Conservation (phyloP, 2,888 invertebrate species). For the Xestia rhomboidea region DNA sequence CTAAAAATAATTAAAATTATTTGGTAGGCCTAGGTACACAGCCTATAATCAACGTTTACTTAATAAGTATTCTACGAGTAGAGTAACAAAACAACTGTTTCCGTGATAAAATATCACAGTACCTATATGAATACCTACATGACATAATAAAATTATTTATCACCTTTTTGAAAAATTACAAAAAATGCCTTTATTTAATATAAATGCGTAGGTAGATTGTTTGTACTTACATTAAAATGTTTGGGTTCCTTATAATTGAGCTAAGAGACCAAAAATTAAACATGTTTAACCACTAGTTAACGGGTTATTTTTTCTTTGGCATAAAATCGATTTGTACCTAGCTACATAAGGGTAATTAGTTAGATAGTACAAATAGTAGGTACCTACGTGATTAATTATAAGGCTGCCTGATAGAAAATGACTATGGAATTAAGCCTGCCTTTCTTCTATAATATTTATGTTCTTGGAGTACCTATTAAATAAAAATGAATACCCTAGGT, state of each 20-base stretch:
- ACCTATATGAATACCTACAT: neutral
- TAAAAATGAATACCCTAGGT: neutral
- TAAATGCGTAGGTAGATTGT: neutral
- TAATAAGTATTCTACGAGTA: conserved; percentile 28
- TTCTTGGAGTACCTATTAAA: neutral
- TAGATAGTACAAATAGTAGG: neutral
- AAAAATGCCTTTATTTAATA: neutral
- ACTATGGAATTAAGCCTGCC: neutral
- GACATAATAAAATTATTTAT: neutral
- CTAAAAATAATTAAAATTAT: neutral
- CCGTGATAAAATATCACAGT: conserved; percentile 14
- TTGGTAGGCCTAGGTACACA: neutral
- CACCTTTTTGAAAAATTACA: neutral
- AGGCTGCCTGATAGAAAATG: neutral
- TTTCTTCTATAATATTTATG: neutral
- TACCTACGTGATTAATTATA: neutral
- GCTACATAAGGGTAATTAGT: neutral
- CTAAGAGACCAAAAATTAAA: neutral
- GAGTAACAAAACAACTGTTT: neutral
- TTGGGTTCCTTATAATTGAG: neutral
- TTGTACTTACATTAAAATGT: neutral
- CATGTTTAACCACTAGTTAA: neutral
- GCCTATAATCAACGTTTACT: conserved; percentile 2
- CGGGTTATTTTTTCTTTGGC: neutral
- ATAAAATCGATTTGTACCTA: neutral